Evolutionary conservation across 2,797 vertebrate species (phyloP), one percentile per base, ranked within the genome.

Genomic region (Rachycentron canadum): DNA sequence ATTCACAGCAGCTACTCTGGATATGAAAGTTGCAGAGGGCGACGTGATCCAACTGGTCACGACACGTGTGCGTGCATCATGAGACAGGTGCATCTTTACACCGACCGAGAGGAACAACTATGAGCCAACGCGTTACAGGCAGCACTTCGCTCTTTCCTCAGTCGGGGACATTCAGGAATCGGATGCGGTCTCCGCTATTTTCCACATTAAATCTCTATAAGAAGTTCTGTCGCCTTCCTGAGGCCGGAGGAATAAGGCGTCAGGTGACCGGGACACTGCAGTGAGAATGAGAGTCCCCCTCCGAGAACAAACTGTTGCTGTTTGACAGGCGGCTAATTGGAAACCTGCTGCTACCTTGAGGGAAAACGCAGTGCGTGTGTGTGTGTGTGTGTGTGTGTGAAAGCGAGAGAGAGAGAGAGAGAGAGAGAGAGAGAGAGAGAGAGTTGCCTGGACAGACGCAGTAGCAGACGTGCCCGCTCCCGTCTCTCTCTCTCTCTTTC

Each of bases 201-300:
- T 43, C 25, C 52, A 47, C 47, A n/a, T 78, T 28, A 61, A 30
- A 36, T 66, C 50, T 38, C 38, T 38, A 12, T 13, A 23, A 65
- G 77, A 68, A 21, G 34, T 85, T 84, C 64, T 75, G 85, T 86
- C 77, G 76, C 78, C 81, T 87, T 84, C 79, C 64, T 36, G 78
- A 79, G 77, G 84, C 74, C 59, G 69, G 56, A 70, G 45, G 43
- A 84, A 80, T 65, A 72, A 69, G 67, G 79, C 79, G 73, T 90
- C 91, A 90, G 88, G 84, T 91, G 91, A 92, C 85, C 82, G 76
- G 76, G 82, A 82, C 89, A 91, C 91, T 92, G 90, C 90, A 84
- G 89, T 55, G 84, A 77, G 76, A 85, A 82, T 45, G 43, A 69
- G 72, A 84, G 84, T 89, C 81, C 36, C 73, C 72, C 69, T 70